A percentile compares a stretch with the other conserved stretches of the same genome.
These are phyloP conservation scores for Ancistrus triradiatus DNA, from an alignment of 2,113 vertebrate species.

Conservation along the genomic window DNA sequence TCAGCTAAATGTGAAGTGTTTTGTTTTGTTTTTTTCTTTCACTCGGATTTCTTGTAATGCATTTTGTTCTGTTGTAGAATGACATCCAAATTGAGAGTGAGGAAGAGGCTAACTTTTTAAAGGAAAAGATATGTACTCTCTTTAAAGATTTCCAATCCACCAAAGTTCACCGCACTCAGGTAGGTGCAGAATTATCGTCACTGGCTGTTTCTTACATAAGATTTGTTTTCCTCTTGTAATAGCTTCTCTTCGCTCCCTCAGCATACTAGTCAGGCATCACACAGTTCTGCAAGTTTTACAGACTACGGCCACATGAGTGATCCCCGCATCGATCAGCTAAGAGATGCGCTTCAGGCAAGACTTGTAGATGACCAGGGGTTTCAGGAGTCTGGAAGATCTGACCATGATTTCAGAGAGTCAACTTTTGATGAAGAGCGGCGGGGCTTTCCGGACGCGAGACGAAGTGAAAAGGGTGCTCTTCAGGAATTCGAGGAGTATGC, in stretches of 20 bases:
- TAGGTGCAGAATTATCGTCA: conserved; percentile 40
- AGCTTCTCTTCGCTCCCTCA: conserved; percentile 29
- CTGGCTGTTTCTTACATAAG: not conserved
- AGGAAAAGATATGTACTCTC: conserved; percentile 62
- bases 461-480: conserved; percentile 7
- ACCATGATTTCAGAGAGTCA: not conserved
- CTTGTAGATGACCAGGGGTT: not conserved
- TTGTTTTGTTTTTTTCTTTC: not conserved
- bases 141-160: conserved; percentile 64
- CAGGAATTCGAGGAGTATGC: conserved; percentile 1
- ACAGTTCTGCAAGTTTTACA: conserved; percentile 28
- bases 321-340: conserved; percentile 5
- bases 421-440: not conserved
- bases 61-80: conserved; percentile 50
- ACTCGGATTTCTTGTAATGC: not conserved
- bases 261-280: conserved; percentile 41
- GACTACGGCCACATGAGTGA: conserved; percentile 43
- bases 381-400: conserved; percentile 8
- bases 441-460: not conserved
- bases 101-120: conserved; percentile 67
- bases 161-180: conserved; percentile 51
- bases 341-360: conserved; percentile 39
- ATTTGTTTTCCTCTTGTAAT: not conserved
- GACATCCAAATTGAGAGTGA: conserved; percentile 65
- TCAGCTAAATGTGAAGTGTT: no score